Evolutionary conservation across 30 jellyfish, hydroid and myxozoan genomes (phyloP), one percentile per base, ranked within the genome.

Genomic region (Aurelia aurita complex sp. Pacific): DNA sequence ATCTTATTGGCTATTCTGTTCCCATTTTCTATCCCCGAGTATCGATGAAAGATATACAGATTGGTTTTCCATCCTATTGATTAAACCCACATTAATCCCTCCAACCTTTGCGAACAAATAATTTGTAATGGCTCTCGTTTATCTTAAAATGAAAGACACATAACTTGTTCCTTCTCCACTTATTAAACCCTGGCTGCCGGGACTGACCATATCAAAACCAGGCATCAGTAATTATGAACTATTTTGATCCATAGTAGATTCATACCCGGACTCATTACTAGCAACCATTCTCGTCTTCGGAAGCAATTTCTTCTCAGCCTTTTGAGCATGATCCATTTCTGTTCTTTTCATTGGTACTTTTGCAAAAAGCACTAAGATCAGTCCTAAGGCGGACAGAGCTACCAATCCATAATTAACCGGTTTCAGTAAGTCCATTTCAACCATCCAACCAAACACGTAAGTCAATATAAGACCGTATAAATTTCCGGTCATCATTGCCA

Each of bases 401-500:
- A 80, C 40, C 35, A 81, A 61, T 38, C 84, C 77, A 59, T 75
- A 80, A 51, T 73, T 67, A 29, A 65, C 88, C 13, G 81, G 53
- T 18, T 54, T 36, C 15, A 77, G 65, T 32, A 76, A n/a, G 15
- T 84, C 86, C 35, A 69, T 79, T 72, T 88, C 89, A 2, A 80
- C 64, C 89, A 88, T 74, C 86, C 81, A 70, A 35, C 97, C 97
- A 64, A 79, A 77, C 13, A 66, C 85, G 23, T 33, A 70, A 4
- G 89, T 74, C 71, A 88, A 46, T 14, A 73, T 73, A 42, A 88
- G 79, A 10, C 94, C 97, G 55, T 81, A 81, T 15, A 78, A 33
- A 66, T 89, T 89, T 2, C 97, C 90, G 19, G 87, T 71, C 46
- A 85, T 64, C 70, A 89, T 54, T 4, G 90, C 81, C 2, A 83